Base-by-base conservation (phyloP, 2,113 vertebrate species). In the Anhinga rufa region DNA sequence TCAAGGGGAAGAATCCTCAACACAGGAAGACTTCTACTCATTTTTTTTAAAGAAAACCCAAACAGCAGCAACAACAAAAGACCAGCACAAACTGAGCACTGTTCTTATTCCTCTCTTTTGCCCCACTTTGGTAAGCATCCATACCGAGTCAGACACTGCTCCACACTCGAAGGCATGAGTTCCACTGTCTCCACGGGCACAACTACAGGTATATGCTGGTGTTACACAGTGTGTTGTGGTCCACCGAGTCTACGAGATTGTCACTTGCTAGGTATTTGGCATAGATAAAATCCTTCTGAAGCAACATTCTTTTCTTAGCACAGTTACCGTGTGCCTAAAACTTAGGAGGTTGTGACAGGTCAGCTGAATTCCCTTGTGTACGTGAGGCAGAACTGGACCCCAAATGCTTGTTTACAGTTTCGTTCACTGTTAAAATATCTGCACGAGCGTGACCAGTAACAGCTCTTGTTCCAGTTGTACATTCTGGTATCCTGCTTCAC, bases 181-280 rank as follows among this genome's bases (percentile, higher is more conserved):
- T 40, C 85, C 82, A 6, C 54, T 21, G 34, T 55, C 91, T 20
- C 7, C 38, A 4, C 0, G 13, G 80, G 83, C 87, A 49, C 74
- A 17, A 6, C n/a, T 8, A 22, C 78, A 38, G 38, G 76, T 2
- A 25, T 3, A 1, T 5, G 16, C 65, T 36, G 88, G 62, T 40
- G 28, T 38, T 12, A 36, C 79, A 6, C 10, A 3, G 24, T 0
- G 19, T 3, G 8, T 4, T 3, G 20, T 6, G 83, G 76, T 68
- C 55, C 88, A 34, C 49, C 2, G 0, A 28, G 42, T 16, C 72
- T 9, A 16, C 0, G 1, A 31, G 92, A 96, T 85, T 97, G 95
- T 95, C 95, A 52, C 92, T 36, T 89, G 94, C 89, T 79, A 18
- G 36, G 72, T 34, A 62, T 96, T 62, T 95, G 94, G 95, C 82